Percentiles rank a stretch among this genome's conserved stretches.
Evolutionary conservation across 2,888 invertebrate genomes (phyloP).

Genomic region (Junonia oenone): DNA sequence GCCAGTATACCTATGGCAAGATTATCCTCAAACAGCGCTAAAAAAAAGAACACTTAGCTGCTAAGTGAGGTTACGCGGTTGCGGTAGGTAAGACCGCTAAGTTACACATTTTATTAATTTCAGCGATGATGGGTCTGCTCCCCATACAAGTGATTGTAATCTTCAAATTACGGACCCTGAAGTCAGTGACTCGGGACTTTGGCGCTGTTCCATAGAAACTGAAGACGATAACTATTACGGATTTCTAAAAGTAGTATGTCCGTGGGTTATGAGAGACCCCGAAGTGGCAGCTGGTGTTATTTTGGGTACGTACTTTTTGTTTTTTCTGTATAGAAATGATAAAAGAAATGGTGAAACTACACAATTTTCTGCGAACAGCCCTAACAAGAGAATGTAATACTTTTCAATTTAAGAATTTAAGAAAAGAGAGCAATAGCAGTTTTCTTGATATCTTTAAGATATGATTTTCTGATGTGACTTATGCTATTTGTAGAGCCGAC

Average conservation of each 20-base stretch:
- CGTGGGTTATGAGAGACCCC: constrained; percentile 42
- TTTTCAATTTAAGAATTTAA: not conserved
- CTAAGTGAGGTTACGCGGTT: too few relatives aligned
- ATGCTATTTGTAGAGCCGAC: constrained; percentile 44
- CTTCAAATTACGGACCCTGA: constrained; percentile 46
- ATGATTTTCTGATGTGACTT: too few relatives aligned
- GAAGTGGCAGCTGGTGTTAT: constrained; percentile 37
- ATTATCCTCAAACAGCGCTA: too few relatives aligned
- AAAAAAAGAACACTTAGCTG: too few relatives aligned
- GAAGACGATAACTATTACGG: constrained; percentile 47
- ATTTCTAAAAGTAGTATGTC: constrained; percentile 49
- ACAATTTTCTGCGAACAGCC: not conserved
- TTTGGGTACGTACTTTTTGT: constrained; percentile 33
- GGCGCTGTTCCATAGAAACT: constrained; percentile 64
- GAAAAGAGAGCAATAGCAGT: too few relatives aligned
- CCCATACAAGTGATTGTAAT: constrained; percentile 46
- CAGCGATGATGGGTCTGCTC: constrained; percentile 40
- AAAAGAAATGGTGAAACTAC: not conserved
- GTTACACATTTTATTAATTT: constrained; percentile 16
- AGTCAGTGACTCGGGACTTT: constrained; percentile 47
- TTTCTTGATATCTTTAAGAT: too few relatives aligned
- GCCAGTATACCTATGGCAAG: too few relatives aligned
- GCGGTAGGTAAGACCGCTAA: too few relatives aligned
- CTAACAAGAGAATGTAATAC: too few relatives aligned
- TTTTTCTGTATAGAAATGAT: not conserved